These are phyloP conservation scores for Sebastes fasciatus DNA, from an alignment of 2,113 vertebrate genomes.

Conservation along the genomic window DNA sequence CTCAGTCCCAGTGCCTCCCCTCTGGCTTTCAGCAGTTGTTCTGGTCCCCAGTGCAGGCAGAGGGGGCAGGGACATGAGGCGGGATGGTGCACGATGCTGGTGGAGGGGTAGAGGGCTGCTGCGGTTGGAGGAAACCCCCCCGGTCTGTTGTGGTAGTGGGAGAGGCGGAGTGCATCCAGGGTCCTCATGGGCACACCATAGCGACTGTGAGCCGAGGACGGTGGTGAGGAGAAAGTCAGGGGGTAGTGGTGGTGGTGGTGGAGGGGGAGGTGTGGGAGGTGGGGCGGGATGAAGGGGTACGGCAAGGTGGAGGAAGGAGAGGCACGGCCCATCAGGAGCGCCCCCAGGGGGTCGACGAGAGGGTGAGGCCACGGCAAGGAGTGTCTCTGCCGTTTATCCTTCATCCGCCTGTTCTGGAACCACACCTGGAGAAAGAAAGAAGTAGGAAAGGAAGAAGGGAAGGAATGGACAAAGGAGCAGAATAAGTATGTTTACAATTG, in stretches of 20 bases:
- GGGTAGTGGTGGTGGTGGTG: conserved; percentile 70
- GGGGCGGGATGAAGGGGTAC: conserved; percentile 66
- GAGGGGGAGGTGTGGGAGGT: conserved; percentile 68
- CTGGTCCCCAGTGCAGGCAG: conserved; percentile 78
- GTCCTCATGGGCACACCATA: conserved; percentile 66
- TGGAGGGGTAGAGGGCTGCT: conserved; percentile 55
- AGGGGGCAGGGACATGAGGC: conserved; percentile 76
- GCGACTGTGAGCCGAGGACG: conserved; percentile 50
- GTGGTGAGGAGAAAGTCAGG: conserved; percentile 51
- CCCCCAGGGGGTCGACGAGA: conserved; percentile 74
- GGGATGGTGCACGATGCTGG: conserved; percentile 66
- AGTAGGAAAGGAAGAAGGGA: background rate
- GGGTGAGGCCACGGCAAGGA: conserved; percentile 74
- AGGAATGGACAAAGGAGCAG: background rate
- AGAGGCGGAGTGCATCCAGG: conserved; percentile 66
- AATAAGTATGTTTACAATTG: background rate
- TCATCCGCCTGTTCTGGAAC: conserved; percentile 85
- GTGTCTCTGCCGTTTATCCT: conserved; percentile 81
- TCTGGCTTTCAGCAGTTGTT: conserved; percentile 71
- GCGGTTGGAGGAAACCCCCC: conserved; percentile 54
- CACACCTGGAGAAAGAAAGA: conserved; percentile 64
- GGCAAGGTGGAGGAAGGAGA: conserved; percentile 60
- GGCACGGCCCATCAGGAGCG: conserved; percentile 76
- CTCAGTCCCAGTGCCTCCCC: conserved; percentile 56
- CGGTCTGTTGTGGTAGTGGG: conserved; percentile 69